These are phyloP conservation scores for Triops longicaudatus DNA, from an alignment of 1,140 invertebrate species.

Conservation along the genomic window DNA sequence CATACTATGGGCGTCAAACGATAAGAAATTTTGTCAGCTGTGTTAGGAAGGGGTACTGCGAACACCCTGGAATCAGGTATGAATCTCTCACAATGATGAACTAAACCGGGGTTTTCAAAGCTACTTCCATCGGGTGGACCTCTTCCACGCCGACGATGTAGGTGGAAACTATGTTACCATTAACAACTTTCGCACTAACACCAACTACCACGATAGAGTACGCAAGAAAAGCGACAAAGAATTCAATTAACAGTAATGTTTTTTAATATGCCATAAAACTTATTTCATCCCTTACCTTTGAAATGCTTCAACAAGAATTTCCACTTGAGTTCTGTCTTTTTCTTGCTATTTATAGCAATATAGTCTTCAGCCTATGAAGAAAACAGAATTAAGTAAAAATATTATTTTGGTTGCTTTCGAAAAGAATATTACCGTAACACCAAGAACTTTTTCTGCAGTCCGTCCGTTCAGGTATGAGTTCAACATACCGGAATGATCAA, in stretches of 20 bases:
- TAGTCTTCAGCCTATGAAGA: neutral
- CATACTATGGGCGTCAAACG: too few relatives aligned
- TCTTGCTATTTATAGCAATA: neutral
- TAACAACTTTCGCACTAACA: neutral
- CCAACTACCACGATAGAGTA: neutral
- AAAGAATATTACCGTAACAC: neutral
- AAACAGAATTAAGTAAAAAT: neutral
- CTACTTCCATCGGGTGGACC: neutral
- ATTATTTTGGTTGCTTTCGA: neutral
- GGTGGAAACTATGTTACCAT: neutral
- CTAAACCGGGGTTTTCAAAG: neutral
- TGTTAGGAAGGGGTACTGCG: too few relatives aligned
- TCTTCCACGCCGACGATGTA: neutral
- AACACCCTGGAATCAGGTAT: too few relatives aligned
- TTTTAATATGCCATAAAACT: too few relatives aligned
- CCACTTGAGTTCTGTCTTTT: neutral
- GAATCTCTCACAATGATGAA: neutral
- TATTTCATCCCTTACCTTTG: neutral
- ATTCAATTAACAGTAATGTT: too few relatives aligned
- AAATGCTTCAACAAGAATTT: neutral
- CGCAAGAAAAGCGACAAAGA: too few relatives aligned
- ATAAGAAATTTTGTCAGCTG: too few relatives aligned
- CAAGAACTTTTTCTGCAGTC: neutral
- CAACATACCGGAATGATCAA: neutral
- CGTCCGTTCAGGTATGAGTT: neutral